Evolutionary conservation across 1,140 invertebrate species (phyloP).

Genomic region (Octopus bimaculoides): DNA sequence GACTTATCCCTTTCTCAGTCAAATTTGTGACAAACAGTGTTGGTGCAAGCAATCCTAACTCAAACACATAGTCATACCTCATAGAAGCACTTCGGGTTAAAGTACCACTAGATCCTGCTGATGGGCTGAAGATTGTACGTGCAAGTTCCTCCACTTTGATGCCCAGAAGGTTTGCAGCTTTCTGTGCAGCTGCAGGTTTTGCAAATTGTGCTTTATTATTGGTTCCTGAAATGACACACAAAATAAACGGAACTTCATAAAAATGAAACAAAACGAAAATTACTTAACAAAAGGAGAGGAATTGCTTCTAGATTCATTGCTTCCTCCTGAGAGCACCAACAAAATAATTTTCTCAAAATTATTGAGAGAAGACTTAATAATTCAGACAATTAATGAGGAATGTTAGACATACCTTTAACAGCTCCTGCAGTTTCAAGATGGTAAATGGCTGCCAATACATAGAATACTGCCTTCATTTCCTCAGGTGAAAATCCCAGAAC

Average conservation of each 20-base stretch:
- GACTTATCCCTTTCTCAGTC: too few relatives aligned
- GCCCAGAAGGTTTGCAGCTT: constrained; percentile 79
- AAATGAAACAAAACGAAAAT: too few relatives aligned
- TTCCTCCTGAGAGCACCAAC: too few relatives aligned
- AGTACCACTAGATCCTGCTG: constrained; percentile 37
- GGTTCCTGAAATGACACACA: constrained; percentile 32
- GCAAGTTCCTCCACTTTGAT: constrained; percentile 79
- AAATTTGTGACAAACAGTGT: too few relatives aligned
- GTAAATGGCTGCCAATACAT: constrained; percentile 84
- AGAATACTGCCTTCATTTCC: constrained; percentile 81
- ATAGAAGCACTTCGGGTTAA: constrained; percentile 39
- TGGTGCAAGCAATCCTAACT: too few relatives aligned
- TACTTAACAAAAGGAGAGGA: too few relatives aligned
- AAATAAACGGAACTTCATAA: too few relatives aligned
- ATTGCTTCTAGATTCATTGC: too few relatives aligned
- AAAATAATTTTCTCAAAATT: too few relatives aligned
- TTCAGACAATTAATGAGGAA: too few relatives aligned
- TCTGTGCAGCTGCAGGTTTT: constrained; percentile 75
- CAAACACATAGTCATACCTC: constrained; percentile 24
- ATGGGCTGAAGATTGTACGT: constrained; percentile 66
- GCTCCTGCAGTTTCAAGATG: constrained; percentile 80
- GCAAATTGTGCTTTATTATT: constrained; percentile 74
- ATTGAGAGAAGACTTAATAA: too few relatives aligned
- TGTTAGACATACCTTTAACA: constrained; percentile 47
- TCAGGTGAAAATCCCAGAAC: constrained; percentile 71